Base-by-base conservation (phyloP, 2,797 vertebrate species). In the Cryptoblepharus egeriae region DNA sequence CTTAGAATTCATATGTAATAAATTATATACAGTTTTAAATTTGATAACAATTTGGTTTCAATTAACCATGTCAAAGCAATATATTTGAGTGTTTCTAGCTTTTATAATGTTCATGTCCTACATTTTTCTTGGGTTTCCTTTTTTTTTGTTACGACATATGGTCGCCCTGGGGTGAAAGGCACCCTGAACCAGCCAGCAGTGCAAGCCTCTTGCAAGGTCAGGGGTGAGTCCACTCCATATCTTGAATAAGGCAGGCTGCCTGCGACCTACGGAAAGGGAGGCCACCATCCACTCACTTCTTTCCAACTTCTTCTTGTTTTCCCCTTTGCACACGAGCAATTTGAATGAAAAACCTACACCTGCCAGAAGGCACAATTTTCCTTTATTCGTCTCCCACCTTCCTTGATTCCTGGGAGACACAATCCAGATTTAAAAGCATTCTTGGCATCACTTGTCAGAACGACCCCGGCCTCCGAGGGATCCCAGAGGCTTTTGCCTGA, bases 361-460 rank as follows among this genome's bases (percentile, higher is more conserved):
- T 45, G 37, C 69, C 28, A 42, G 77, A 42, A 22, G 4, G 32
- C 8, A 39, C 72, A 45, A 26, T 32, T 49, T 58, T 22, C 22
- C 3, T 24, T 13, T 35, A 20, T 63, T 35, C 30, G 26, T 30
- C 80, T 75, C 52, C 73, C 73, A n/a, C 64, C 58, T 69, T 49
- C 39, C 13, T 52, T 26, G n/a, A 70, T n/a, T n/a, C 81, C 70
- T 65, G 39, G 70, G 81, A 57, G 73, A 76, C 80, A 61, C 65
- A 37, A 79, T 45, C 37, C 68, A 45, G n/a, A 32, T 45, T 61
- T 70, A 60, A 20, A 20, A 61, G 64, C 39, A 15, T 37, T 61
- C 37, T 52, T 15, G 0, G 28, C n/a, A 20, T 58, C 37, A 49
- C 74, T 63, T n/a, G 57, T 82, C 81, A 63, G 26, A 71, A 70